Percentiles rank a stretch among this genome's conserved stretches.
Conservation (phyloP, 2,888 invertebrate species). For the Plagiodera versicolora region DNA sequence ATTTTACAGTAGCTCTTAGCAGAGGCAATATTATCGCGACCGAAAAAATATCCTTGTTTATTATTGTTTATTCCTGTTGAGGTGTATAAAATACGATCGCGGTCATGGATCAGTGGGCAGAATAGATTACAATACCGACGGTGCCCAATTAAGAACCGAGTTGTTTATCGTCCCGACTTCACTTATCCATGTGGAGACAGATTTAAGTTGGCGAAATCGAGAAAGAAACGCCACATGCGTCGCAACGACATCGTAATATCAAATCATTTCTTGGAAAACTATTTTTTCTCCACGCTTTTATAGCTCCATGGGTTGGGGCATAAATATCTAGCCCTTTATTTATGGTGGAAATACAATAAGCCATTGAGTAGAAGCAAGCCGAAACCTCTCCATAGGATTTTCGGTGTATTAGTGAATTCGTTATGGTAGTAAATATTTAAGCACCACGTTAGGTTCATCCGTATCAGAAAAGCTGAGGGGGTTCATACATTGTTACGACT, state of each 20-base stretch:
- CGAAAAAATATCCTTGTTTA: slow-evolving; percentile 10
- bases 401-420: slow-evolving; percentile 24
- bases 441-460: not conserved
- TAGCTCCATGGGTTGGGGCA: not conserved
- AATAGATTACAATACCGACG: slow-evolving; percentile 10
- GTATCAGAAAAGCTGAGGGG: not conserved
- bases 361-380: slow-evolving; percentile 17
- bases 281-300: slow-evolving; percentile 14
- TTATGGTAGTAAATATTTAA: slow-evolving; percentile 21
- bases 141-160: slow-evolving; percentile 10
- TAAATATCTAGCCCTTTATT: slow-evolving; percentile 10
- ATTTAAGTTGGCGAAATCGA: slow-evolving; percentile 8
- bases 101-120: slow-evolving; percentile 7
- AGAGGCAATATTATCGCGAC: slow-evolving; percentile 12
- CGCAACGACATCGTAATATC: not conserved
- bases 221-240: not conserved
- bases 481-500: not conserved
- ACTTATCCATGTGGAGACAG: slow-evolving; percentile 6
- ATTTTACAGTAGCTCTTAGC: slow-evolving; percentile 31
- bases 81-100: slow-evolving; percentile 10
- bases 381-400: slow-evolving; percentile 19
- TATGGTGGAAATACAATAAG: slow-evolving; percentile 17
- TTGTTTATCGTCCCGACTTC: slow-evolving; percentile 1
- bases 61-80: slow-evolving; percentile 1
- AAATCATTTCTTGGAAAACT: slow-evolving; percentile 16